Base-by-base conservation (phyloP, 1,140 invertebrate species). In the Pogonognathellus flavescens region DNA sequence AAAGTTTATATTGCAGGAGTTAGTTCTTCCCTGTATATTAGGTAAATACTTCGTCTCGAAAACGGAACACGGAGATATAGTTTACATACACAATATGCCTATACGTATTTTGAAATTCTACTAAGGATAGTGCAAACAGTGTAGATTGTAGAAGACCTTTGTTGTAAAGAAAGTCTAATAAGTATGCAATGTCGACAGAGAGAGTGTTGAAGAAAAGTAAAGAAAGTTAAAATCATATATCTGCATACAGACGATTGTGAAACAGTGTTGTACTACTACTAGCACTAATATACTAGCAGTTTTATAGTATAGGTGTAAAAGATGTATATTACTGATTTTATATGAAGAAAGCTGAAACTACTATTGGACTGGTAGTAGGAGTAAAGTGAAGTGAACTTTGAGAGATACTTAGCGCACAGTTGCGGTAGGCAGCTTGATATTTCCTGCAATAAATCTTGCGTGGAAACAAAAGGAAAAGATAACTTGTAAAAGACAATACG, bases 401-500 rank as follows among this genome's bases (percentile, higher is more conserved):
- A 81, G 10, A 81, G 80, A 81, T 81, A 57, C 80, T 81, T 57
- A 55, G 50, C 55, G 80, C 80, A 81, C 80, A 81, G 50, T 55
- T 81, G 53, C 20, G 53, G 80, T 81, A 55, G 50, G 41, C 70
- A 76, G 70, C 31, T 53, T 84, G 83, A 70, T 80, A 84, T 84
- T 62, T 80, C 70, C 57, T 57, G 83, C 41, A 76, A 84, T 84
- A 84, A 84, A 84, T 84, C 83, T 84, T 80, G 70, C 20, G 10
- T 22, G 70, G 59, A 70, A 84, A 84, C 55, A 84, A 84, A 84
- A 57, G 20, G 59, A 76, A 84, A 57, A 84, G 83, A 84, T 84
- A 80, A 53, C 50, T 84, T 80, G 72, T n/a, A 84, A 82, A 84
- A 80, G 83, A 84, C 83, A 84, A 84, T 84, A 84, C 70, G 41